Evolutionary conservation across 2,888 invertebrate genomes (phyloP).

Genomic region (Lasioglossum morio): DNA sequence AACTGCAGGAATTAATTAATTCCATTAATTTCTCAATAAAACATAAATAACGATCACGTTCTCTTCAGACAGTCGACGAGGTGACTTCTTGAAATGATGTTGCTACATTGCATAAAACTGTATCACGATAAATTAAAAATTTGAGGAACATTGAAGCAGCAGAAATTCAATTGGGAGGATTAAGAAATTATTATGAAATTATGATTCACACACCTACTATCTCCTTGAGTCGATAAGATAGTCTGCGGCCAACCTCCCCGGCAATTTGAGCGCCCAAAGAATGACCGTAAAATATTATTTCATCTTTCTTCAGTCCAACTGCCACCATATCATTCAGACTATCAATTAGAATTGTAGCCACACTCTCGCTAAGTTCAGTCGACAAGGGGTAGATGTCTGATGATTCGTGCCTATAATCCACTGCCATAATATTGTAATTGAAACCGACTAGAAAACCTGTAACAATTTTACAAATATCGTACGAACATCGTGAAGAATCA

Average conservation of each 20-base stretch:
- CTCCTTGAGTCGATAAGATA: background rate
- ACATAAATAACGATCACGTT: too few species aligned
- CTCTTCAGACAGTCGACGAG: too few species aligned
- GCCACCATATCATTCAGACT: background rate
- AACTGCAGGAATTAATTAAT: too few species aligned
- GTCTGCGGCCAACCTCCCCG: background rate
- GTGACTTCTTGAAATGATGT: too few species aligned
- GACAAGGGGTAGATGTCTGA: rapidly evolving
- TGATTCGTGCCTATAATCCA: background rate
- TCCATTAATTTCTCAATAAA: too few species aligned
- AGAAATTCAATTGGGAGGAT: too few species aligned
- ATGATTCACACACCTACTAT: background rate
- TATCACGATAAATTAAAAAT: too few species aligned
- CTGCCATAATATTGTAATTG: background rate
- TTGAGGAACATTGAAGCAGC: too few species aligned
- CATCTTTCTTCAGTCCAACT: background rate
- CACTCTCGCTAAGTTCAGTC: background rate
- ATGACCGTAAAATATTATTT: background rate
- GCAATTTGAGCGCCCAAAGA: background rate
- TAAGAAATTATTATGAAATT: too few species aligned
- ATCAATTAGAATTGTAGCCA: background rate
- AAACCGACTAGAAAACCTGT: background rate
- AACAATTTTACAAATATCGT: background rate
- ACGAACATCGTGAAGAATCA: background rate
- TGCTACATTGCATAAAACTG: too few species aligned